Percentiles rank a stretch among this genome's conserved stretches.
Conservation (phyloP, 2,113 vertebrate species). For the Corvus hawaiiensis region DNA sequence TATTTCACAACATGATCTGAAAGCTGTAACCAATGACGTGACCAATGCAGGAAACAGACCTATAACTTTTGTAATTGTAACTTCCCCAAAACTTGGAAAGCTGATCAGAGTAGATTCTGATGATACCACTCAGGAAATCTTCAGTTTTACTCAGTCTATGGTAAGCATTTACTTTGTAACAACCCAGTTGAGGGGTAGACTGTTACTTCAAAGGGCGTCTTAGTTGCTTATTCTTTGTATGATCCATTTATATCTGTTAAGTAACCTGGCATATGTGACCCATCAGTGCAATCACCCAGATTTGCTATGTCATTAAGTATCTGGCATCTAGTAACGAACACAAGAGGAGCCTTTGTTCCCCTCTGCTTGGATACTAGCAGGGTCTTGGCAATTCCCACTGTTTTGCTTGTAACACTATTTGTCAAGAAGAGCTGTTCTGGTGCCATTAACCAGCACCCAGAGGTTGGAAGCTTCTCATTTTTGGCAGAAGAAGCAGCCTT, state of each 20-base stretch:
- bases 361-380: background rate
- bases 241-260: background rate
- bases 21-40: slow-evolving; percentile 82
- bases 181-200: background rate
- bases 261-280: background rate
- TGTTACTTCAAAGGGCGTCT: background rate
- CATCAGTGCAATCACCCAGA: background rate
- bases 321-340: background rate
- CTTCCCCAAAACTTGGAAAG: slow-evolving; percentile 79
- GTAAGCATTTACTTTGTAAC: slow-evolving; percentile 67
- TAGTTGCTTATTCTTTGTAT: background rate
- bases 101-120: slow-evolving; percentile 70
- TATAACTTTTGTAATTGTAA: slow-evolving; percentile 74
- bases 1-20: slow-evolving; percentile 77
- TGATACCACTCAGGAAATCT: slow-evolving; percentile 73
- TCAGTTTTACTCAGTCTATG: slow-evolving; percentile 85
- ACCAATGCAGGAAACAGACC: slow-evolving; percentile 73
- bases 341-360: background rate
- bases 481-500: background rate
- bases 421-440: background rate
- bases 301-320: slow-evolving; percentile 20
- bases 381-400: slow-evolving; percentile 20
- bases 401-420: slow-evolving; percentile 12
- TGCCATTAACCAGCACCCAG: background rate
- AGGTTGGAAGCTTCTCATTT: slow-evolving; percentile 2